Evolutionary conservation across 2,888 invertebrate genomes (phyloP).

Genomic region (Archaeoteleia sp.): DNA sequence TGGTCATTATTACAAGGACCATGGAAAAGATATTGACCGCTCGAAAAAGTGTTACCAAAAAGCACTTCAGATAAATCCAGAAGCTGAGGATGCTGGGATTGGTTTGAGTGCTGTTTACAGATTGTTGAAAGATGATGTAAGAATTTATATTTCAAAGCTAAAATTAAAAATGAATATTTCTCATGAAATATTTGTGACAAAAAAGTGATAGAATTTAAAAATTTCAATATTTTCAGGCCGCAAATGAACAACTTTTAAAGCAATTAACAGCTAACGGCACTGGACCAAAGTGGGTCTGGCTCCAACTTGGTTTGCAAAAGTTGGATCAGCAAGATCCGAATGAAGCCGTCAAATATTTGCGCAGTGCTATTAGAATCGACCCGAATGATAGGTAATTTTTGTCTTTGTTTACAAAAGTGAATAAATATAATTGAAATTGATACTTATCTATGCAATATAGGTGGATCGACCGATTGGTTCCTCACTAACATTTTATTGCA

Average conservation of each 20-base stretch:
- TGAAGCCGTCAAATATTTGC: constrained; percentile 85
- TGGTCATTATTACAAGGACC: constrained; percentile 83
- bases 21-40: constrained; percentile 81
- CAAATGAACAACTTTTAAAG: constrained; percentile 80
- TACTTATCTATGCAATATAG: no score
- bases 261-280: constrained; percentile 74
- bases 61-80: constrained; percentile 84
- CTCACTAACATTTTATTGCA: no score
- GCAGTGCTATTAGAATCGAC: constrained; percentile 82
- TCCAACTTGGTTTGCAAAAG: constrained; percentile 89
- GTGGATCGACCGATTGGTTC: no score
- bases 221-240: constrained; percentile 74
- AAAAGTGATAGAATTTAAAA: no score
- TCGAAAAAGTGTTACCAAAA: constrained; percentile 91
- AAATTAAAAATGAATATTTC: no score
- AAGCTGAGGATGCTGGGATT: constrained; percentile 81
- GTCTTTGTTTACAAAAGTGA: constrained; percentile 2
- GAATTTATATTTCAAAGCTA: constrained; percentile 24
- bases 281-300: constrained; percentile 85
- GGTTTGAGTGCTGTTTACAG: constrained; percentile 86
- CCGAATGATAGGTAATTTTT: constrained; percentile 79
- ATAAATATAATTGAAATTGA: not conserved
- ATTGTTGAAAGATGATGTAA: constrained; percentile 80
- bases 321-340: constrained; percentile 83
- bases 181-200: no score